Evolutionary conservation across 2,797 vertebrate species (phyloP).

Genomic region (Natrix natrix): DNA sequence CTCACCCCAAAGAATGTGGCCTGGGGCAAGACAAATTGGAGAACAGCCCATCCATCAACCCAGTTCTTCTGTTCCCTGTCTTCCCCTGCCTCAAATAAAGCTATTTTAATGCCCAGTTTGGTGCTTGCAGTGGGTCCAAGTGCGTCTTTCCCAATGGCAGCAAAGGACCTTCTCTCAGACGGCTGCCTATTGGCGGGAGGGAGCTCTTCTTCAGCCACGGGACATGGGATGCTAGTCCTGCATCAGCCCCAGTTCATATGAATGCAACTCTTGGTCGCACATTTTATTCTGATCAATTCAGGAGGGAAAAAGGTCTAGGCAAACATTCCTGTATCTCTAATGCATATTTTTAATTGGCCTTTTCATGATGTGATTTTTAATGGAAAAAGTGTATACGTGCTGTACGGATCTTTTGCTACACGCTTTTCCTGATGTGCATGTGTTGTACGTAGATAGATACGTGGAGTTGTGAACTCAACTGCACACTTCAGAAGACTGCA

Average conservation of each 20-base stretch:
- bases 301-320: too few species aligned
- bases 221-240: too few species aligned
- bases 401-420: not conserved
- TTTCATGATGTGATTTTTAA: not conserved
- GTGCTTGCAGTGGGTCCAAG: too few species aligned
- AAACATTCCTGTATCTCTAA: not conserved
- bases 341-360: not conserved
- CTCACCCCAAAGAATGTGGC: too few species aligned
- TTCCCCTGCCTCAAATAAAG: not conserved
- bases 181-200: too few species aligned
- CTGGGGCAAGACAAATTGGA: not conserved
- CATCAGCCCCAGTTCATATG: too few species aligned
- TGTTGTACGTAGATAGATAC: not conserved
- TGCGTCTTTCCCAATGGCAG: not conserved
- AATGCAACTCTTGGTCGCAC: too few species aligned
- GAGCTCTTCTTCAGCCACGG: too few species aligned
- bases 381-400: not conserved
- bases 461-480: not conserved
- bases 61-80: not conserved
- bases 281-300: too few species aligned
- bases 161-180: not conserved
- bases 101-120: too few species aligned
- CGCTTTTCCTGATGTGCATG: not conserved
- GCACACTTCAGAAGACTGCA: not conserved
- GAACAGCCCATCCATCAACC: too few species aligned